A percentile compares a stretch with the other conserved stretches of the same genome.
phyloP scores from a whole-genome alignment of 2,888 invertebrate genomes.

The Blastobasis lacticolella region DNA sequence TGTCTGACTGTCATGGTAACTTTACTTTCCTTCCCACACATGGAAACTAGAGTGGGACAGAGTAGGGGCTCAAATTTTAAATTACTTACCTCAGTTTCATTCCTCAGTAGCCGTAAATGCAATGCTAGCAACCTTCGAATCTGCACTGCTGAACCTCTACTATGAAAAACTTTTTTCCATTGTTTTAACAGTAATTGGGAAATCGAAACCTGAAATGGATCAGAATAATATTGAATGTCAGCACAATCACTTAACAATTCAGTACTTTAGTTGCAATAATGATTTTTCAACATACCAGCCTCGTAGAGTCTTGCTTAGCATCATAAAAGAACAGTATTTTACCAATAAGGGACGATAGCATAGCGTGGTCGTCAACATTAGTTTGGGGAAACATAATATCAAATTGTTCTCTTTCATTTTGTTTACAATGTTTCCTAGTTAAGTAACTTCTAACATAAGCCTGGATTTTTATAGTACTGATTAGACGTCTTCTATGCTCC shows the following conservation, averaged over 20 bases:
- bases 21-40: no score
- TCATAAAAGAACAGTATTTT: slow-evolving; percentile 87
- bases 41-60: no score
- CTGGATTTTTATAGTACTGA: slow-evolving; percentile 87
- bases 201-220: slow-evolving; percentile 58
- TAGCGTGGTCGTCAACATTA: slow-evolving; percentile 56
- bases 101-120: slow-evolving; percentile 50
- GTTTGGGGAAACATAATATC: slow-evolving; percentile 74
- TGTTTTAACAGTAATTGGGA: slow-evolving; percentile 71
- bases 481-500: slow-evolving; percentile 82
- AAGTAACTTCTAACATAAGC: slow-evolving; percentile 85
- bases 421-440: slow-evolving; percentile 78
- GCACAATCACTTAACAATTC: no score
- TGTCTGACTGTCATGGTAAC: no score
- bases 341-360: slow-evolving; percentile 74
- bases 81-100: slow-evolving; percentile 48
- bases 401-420: slow-evolving; percentile 79
- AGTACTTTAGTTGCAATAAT: slow-evolving; percentile 12
- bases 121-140: slow-evolving; percentile 54
- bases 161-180: slow-evolving; percentile 58
- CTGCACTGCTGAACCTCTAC: slow-evolving; percentile 44
- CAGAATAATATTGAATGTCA: neutral
- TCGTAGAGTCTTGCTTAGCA: slow-evolving; percentile 71
- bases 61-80: no score
- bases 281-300: slow-evolving; percentile 47